Conservation (phyloP, 1,140 invertebrate species). For the Ctenoplectra terminalis region DNA sequence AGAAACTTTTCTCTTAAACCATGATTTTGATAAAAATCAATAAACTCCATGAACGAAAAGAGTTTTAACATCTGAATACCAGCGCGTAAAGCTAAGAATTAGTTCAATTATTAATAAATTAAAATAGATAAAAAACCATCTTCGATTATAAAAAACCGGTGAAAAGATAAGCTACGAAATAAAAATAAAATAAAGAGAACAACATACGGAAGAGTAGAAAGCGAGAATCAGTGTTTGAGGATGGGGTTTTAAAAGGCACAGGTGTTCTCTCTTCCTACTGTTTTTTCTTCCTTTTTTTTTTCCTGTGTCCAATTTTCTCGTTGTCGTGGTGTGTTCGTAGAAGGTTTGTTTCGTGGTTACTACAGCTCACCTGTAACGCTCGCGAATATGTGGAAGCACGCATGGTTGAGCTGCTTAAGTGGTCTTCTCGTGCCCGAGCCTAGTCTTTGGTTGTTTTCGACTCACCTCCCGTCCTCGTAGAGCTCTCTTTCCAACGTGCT, state of each 20-base stretch:
- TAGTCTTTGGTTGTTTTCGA: conserved; percentile 56
- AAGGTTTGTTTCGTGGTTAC: conserved; percentile 39
- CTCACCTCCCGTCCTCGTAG: conserved; percentile 52
- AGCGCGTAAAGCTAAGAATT: too few species aligned
- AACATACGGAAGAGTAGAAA: background rate
- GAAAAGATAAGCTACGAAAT: too few species aligned
- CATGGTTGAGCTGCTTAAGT: conserved; percentile 63
- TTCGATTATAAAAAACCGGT: too few species aligned
- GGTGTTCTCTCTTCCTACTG: conserved; percentile 5
- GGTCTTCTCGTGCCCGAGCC: conserved; percentile 45
- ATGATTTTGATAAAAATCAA: too few species aligned
- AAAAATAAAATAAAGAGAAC: too few species aligned
- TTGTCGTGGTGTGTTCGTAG: background rate
- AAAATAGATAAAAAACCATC: too few species aligned
- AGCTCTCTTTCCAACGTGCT: background rate
- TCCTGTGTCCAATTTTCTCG: conserved; percentile 11
- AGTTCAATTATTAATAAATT: too few species aligned
- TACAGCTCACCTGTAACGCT: conserved; percentile 62
- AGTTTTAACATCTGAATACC: too few species aligned
- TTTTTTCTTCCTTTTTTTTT: background rate
- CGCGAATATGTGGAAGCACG: conserved; percentile 60
- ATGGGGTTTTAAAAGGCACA: conserved; percentile 11
- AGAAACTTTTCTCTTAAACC: background rate
- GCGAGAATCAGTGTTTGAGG: background rate
- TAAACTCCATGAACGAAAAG: too few species aligned